These are phyloP conservation scores for Ceuthmochares aereus DNA, from an alignment of 2,113 vertebrate species.

Conservation along the genomic window DNA sequence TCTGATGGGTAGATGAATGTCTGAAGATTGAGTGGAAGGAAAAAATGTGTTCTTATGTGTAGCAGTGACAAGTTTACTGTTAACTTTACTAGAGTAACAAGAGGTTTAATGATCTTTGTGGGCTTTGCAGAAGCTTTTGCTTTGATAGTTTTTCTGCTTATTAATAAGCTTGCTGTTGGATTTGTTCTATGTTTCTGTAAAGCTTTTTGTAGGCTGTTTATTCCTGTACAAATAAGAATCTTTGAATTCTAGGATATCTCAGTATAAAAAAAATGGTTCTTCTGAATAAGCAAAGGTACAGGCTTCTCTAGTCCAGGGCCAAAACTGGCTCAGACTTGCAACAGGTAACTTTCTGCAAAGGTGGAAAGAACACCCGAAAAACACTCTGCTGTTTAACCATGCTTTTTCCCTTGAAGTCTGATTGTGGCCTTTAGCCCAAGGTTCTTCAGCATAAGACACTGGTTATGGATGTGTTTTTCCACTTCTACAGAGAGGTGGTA, in stretches of 20 bases:
- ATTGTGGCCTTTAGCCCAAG: background rate
- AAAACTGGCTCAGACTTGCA: background rate
- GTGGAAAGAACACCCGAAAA: background rate
- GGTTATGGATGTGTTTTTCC: background rate
- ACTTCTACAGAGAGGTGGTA: background rate
- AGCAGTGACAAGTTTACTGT: background rate
- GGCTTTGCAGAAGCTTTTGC: background rate
- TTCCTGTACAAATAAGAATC: background rate
- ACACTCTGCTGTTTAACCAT: background rate
- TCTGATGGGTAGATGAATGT: background rate
- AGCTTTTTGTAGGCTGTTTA: background rate
- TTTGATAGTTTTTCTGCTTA: background rate
- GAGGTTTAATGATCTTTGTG: background rate
- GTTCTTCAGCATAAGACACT: background rate
- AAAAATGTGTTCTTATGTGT: accelerated
- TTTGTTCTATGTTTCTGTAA: background rate
- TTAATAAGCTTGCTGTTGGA: background rate
- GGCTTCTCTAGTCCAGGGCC: background rate
- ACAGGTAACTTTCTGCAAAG: background rate
- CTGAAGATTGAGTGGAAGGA: background rate
- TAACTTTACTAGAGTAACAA: background rate
- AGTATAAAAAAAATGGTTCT: background rate
- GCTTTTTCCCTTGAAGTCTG: background rate
- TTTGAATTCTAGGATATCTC: background rate
- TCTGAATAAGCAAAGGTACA: background rate